phyloP scores from a whole-genome alignment of 2,888 invertebrate genomes.

The Drosophila cognata region DNA sequence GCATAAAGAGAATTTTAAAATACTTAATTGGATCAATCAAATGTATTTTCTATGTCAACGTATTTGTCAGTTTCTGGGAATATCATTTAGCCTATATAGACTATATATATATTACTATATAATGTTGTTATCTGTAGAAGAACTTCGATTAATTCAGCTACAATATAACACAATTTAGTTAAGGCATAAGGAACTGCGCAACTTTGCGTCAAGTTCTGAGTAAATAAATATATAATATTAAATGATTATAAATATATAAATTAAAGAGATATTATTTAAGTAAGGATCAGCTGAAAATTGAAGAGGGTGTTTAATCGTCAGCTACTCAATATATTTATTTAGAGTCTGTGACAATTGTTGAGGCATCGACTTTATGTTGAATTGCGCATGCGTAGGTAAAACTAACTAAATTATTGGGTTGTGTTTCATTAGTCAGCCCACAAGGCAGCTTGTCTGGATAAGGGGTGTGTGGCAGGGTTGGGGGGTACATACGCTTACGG shows the following conservation, averaged over 20 bases:
- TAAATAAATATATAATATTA: too few species aligned
- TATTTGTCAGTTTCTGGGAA: neutral
- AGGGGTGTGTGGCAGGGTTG: neutral
- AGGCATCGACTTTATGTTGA: slow-evolving; percentile 55
- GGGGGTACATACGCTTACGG: slow-evolving; percentile 19
- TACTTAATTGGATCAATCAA: neutral
- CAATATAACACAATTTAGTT: neutral
- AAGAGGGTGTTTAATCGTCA: slow-evolving; percentile 26
- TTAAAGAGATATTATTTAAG: neutral
- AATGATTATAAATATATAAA: too few species aligned
- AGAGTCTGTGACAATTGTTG: slow-evolving; percentile 51
- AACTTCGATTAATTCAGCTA: neutral
- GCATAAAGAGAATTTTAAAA: neutral
- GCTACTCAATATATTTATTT: neutral
- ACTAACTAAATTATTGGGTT: slow-evolving; percentile 78
- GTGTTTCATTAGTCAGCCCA: slow-evolving; percentile 76
- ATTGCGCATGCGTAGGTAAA: slow-evolving; percentile 80
- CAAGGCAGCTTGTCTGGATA: slow-evolving; percentile 35
- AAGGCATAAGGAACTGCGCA: neutral
- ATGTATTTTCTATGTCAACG: neutral
- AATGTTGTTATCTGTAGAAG: neutral
- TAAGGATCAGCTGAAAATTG: neutral
- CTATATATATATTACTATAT: neutral
- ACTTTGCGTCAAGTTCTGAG: neutral
- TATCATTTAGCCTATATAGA: neutral